These are phyloP conservation scores for Chaetura pelagica DNA, from an alignment of 2,113 vertebrate species.

Conservation along the genomic window DNA sequence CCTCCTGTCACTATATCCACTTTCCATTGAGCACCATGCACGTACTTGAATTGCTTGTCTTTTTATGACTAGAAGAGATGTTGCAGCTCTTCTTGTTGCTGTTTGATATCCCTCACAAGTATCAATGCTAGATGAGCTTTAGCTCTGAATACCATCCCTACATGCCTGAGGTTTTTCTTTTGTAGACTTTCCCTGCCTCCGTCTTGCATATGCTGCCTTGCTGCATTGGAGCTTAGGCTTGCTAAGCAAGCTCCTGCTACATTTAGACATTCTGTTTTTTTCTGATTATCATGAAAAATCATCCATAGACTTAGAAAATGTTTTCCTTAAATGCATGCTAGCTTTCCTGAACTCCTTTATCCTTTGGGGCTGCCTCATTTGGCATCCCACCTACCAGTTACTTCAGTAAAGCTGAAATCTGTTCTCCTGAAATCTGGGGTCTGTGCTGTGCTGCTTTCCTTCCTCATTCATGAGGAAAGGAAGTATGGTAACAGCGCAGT, in stretches of 20 bases:
- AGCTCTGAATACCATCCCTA: neutral
- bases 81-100: neutral
- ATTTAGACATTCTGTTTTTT: neutral
- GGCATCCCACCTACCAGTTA: neutral
- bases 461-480: neutral
- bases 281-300: neutral
- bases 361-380: neutral
- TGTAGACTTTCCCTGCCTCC: neutral
- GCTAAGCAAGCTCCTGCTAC: neutral
- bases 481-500: neutral
- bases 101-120: neutral
- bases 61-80: neutral
- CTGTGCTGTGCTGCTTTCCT: neutral
- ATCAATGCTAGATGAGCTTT: neutral
- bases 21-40: neutral
- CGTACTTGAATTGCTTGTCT: neutral
- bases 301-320: neutral
- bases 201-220: neutral
- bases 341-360: neutral
- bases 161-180: neutral
- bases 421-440: neutral
- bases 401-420: neutral
- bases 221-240: neutral
- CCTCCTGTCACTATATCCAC: neutral
- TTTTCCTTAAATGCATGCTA: neutral